Percentiles rank a stretch among this genome's conserved stretches.
Evolutionary conservation across 2,113 vertebrate species (phyloP).

Genomic region (Protobothrops flavoviridis): DNA sequence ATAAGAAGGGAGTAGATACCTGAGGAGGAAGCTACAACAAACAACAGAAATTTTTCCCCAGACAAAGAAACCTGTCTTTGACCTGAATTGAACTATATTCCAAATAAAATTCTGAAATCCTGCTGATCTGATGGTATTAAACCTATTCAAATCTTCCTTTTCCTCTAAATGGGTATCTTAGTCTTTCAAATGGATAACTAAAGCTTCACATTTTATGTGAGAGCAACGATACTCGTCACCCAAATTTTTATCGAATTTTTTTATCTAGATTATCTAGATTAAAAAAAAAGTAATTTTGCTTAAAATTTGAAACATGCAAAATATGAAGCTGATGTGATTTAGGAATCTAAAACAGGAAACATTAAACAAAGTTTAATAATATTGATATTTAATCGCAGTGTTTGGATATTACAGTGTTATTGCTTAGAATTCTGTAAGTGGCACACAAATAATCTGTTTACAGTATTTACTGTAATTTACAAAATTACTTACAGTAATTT

Average conservation of each 20-base stretch:
- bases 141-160: not conserved
- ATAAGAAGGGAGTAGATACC: not conserved
- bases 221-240: not conserved
- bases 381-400: not conserved
- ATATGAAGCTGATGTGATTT: not conserved
- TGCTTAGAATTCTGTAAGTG: not conserved
- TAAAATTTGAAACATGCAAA: not conserved
- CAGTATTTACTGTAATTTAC: too few species aligned
- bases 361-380: not conserved
- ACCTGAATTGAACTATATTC: not conserved
- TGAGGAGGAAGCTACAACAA: not conserved
- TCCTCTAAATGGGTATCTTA: not conserved
- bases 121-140: not conserved
- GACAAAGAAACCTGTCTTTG: not conserved
- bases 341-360: not conserved
- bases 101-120: not conserved
- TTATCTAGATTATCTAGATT: not conserved
- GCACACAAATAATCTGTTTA: not conserved
- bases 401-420: not conserved
- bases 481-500: too few species aligned
- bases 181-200: not conserved
- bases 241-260: not conserved
- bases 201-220: not conserved
- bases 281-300: not conserved
- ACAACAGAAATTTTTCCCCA: not conserved